Conservation (phyloP, 2,797 vertebrate genomes). For the Muscicapa comitata region DNA sequence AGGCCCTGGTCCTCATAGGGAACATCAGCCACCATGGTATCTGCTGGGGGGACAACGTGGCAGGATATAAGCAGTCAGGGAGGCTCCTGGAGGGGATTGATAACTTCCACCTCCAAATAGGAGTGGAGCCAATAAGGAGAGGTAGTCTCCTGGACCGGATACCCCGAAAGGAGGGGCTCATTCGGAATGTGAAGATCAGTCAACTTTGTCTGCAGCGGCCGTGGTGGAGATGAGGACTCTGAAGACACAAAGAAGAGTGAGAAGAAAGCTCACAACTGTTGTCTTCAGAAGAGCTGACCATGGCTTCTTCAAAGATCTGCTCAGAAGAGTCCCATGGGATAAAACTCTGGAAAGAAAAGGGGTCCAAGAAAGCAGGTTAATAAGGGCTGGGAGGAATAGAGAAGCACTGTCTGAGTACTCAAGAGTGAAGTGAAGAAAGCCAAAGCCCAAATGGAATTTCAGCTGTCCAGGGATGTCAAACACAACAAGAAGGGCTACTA, state of each 20-base stretch:
- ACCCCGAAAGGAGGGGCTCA: fast-evolving
- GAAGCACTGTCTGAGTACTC: not conserved
- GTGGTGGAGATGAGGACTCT: not conserved
- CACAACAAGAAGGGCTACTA: not conserved
- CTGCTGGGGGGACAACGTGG: not conserved
- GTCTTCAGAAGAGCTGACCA: not conserved
- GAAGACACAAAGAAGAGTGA: not conserved
- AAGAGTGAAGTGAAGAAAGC: not conserved
- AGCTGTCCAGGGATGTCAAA: not conserved
- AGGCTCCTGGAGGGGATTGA: not conserved
- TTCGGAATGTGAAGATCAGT: not conserved
- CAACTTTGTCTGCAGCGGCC: not conserved
- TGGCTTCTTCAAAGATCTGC: not conserved
- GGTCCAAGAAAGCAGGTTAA: not conserved
- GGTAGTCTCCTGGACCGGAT: not conserved
- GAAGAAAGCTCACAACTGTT: not conserved
- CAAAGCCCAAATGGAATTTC: not conserved
- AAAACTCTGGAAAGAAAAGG: not conserved
- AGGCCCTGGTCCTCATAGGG: fast-evolving
- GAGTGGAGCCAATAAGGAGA: not conserved
- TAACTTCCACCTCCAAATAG: not conserved
- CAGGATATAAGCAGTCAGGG: not conserved
- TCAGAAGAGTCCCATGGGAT: not conserved
- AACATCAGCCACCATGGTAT: not conserved
- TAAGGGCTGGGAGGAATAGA: not conserved